Conservation (phyloP, 2,797 vertebrate species). For the Limnodromus scolopaceus region DNA sequence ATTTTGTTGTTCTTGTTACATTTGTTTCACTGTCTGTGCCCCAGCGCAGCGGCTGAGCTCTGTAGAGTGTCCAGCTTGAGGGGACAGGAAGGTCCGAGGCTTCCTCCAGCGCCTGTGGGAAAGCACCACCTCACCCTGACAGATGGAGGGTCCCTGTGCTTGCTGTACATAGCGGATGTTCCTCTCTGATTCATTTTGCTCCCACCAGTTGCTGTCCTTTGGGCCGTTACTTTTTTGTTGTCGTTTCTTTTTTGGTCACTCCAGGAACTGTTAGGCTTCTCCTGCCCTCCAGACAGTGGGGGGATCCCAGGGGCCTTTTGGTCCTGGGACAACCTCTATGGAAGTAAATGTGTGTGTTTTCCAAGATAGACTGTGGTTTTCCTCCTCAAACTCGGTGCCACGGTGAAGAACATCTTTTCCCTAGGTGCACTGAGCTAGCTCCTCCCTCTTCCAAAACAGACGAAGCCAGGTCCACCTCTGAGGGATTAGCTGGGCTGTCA, state of each 20-base stretch:
- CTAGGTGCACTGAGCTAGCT: background rate
- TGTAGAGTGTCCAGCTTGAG: background rate
- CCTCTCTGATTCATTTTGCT: background rate
- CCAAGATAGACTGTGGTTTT: slow-evolving; percentile 23
- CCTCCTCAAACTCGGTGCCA: background rate
- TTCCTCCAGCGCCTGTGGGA: background rate
- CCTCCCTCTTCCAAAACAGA: background rate
- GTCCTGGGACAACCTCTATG: slow-evolving; percentile 10
- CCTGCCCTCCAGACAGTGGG: slow-evolving; percentile 23
- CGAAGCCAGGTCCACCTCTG: background rate
- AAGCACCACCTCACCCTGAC: background rate
- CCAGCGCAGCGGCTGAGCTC: background rate
- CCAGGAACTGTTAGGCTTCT: slow-evolving; percentile 25
- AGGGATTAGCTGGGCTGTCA: background rate
- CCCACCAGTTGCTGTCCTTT: slow-evolving; percentile 33
- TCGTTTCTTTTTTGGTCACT: background rate
- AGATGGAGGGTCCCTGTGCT: background rate
- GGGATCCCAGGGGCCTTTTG: background rate
- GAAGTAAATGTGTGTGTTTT: slow-evolving; percentile 9
- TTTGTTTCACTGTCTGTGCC: slow-evolving; percentile 46
- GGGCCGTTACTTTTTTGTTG: slow-evolving; percentile 17
- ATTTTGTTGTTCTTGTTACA: slow-evolving; percentile 53
- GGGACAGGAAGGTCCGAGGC: background rate
- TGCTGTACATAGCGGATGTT: slow-evolving; percentile 51
- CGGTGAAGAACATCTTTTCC: background rate